Base-by-base conservation (phyloP, 2,888 invertebrate species). In the Trichogramma dendrolimi region DNA sequence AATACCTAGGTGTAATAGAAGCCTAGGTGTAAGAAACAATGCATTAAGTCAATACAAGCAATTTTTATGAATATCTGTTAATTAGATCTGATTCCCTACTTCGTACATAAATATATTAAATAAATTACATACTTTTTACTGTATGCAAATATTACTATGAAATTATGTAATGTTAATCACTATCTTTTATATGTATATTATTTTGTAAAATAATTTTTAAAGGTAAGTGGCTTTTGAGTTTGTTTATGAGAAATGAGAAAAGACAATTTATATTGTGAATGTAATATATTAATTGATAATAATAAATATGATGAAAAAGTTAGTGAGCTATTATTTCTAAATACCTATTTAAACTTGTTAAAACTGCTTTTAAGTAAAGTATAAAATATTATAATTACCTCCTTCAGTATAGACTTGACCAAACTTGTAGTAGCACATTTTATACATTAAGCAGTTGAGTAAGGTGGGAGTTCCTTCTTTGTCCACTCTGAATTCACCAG, bases 401-500 rank as follows among this genome's bases (percentile, higher is more conserved):
- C 92, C 93, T 83, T 97, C 96, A 0, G 96, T 96, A 79, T 95
- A 96, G 65, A 96, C 92, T 73, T 92, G 91, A 0, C 96, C 97
- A 79, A 98, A 99, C 75, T 94, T 87, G 82, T 99, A 97, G 80
- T 98, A 99, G 82, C 96, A 96, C 92, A 99, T 93, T 84, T 98
- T 99, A 83, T 99, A 98, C 98, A 98, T 99, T 67, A 98, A 86
- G 75, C 95, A 97, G 83, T 99, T 97, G 71, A 97, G 88, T 70
- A 99, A 83, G 14, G 90, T 90, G 43, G 87, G 87, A 1, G 96
- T 93, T 48, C 96, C 97, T 76, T 96, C 96, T 70, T 91, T 90
- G 81, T 98, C 98, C 2, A 99, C 90, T 50, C 96, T 84, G 81
- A 97, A 99, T 84, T 99, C 98, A 3, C 98, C 98, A 68, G 88